These are phyloP conservation scores for Drosophila anomelani DNA, from an alignment of 2,888 invertebrate genomes.

Conservation along the genomic window DNA sequence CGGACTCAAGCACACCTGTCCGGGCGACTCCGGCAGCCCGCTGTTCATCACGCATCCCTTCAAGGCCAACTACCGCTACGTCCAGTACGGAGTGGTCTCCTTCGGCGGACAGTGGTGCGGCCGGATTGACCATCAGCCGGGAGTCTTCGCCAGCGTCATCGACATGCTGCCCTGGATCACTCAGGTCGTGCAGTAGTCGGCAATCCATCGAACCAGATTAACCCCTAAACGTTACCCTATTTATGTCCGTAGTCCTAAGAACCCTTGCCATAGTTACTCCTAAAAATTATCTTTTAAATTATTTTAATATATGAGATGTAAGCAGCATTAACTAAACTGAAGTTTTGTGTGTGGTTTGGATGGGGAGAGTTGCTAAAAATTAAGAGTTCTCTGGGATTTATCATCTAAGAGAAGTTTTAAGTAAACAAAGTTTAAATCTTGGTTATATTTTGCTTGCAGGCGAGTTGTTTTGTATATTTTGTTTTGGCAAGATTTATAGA, in stretches of 20 bases:
- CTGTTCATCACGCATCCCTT: slow-evolving; percentile 64
- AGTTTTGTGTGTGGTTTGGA: not conserved
- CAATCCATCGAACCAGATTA: not conserved
- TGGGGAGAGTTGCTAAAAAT: too few relatives aligned
- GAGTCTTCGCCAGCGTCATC: slow-evolving; percentile 86
- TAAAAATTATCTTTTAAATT: slow-evolving; percentile 33
- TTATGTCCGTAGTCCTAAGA: slow-evolving; percentile 52
- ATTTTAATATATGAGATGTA: slow-evolving; percentile 16
- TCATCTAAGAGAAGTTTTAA: too few relatives aligned
- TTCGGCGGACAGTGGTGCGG: slow-evolving; percentile 87
- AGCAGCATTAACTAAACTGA: slow-evolving; percentile 24
- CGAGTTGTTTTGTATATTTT: too few relatives aligned
- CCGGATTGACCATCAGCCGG: slow-evolving; percentile 85
- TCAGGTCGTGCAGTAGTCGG: slow-evolving; percentile 63
- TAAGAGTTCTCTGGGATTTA: too few relatives aligned
- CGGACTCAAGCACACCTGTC: slow-evolving; percentile 63
- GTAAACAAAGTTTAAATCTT: too few relatives aligned
- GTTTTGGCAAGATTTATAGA: too few relatives aligned
- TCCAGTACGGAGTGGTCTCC: slow-evolving; percentile 87
- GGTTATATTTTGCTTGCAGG: too few relatives aligned
- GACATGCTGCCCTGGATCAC: slow-evolving; percentile 87
- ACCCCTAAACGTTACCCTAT: slow-evolving; percentile 22
- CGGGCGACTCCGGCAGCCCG: slow-evolving; percentile 81
- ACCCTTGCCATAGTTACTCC: slow-evolving; percentile 54
- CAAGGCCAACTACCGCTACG: slow-evolving; percentile 55